Conservation (phyloP, 2,888 invertebrate species). For the Quadroppia sp. region DNA sequence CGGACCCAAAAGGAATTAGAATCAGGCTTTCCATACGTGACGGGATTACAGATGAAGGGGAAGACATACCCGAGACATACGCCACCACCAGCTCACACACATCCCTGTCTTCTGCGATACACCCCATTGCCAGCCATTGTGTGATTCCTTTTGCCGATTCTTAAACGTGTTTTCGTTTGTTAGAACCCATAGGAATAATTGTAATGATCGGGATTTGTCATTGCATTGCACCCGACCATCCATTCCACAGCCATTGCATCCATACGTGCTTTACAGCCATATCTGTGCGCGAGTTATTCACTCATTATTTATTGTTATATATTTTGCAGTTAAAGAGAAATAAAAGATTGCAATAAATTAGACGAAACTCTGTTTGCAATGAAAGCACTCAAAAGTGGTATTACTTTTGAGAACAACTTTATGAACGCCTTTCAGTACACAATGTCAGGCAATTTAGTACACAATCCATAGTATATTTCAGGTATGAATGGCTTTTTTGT, state of each 20-base stretch:
- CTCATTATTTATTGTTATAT: constrained; percentile 25
- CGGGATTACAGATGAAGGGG: constrained; percentile 17
- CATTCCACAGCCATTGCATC: not conserved
- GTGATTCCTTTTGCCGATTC: not conserved
- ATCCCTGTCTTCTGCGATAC: too few relatives aligned
- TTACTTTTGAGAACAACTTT: constrained; percentile 1
- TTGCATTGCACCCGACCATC: not conserved
- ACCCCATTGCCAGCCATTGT: too few relatives aligned
- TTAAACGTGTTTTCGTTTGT: constrained; percentile 33
- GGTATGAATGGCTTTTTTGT: not conserved
- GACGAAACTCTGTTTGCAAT: not conserved
- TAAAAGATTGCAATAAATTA: constrained; percentile 32
- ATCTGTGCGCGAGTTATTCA: constrained; percentile 3
- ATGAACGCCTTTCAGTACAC: not conserved
- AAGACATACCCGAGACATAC: not conserved
- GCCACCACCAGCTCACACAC: not conserved
- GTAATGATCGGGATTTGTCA: constrained; percentile 4
- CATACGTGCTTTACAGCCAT: constrained; percentile 19
- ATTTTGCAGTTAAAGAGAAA: constrained; percentile 24
- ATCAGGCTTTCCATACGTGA: constrained; percentile 24
- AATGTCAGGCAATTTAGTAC: constrained; percentile 26
- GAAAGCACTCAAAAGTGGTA: not conserved
- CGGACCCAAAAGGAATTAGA: constrained; percentile 30
- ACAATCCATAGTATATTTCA: constrained; percentile 12
- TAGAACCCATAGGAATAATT: constrained; percentile 31